Evolutionary conservation across 2,113 vertebrate genomes (phyloP).

Genomic region (Myotis yumanensis): DNA sequence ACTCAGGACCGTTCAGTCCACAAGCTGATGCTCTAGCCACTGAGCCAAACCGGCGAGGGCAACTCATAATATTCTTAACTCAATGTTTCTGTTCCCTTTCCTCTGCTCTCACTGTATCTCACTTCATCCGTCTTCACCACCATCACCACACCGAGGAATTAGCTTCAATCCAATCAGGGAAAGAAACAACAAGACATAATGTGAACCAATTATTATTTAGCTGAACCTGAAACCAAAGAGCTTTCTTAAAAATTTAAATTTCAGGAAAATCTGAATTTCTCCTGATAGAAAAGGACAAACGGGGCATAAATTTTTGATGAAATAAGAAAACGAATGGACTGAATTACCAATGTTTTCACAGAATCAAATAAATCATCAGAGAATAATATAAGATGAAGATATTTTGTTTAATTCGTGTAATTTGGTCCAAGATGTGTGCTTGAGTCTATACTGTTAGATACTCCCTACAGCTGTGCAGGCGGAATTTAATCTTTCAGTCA

Average conservation of each 20-base stretch:
- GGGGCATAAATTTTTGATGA: background rate
- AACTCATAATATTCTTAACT: background rate
- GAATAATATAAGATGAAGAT: background rate
- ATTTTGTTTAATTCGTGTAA: background rate
- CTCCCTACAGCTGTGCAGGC: fast-evolving
- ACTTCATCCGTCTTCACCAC: background rate
- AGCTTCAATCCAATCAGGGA: background rate
- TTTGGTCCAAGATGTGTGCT: background rate
- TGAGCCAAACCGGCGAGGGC: too few relatives aligned
- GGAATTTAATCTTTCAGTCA: background rate
- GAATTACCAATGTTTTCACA: background rate
- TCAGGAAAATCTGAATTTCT: background rate
- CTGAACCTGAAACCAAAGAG: background rate
- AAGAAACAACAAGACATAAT: background rate
- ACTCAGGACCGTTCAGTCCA: too few relatives aligned
- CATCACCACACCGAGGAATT: background rate
- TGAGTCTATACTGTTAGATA: background rate
- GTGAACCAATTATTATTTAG: background rate
- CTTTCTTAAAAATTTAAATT: background rate
- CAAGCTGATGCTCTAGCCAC: too few relatives aligned
- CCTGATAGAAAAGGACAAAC: background rate
- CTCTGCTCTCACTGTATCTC: background rate
- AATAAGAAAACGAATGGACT: background rate
- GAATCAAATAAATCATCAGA: background rate
- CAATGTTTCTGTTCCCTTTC: background rate